phyloP scores from a whole-genome alignment of 2,797 vertebrate species.

The Sibirionetta formosa region DNA sequence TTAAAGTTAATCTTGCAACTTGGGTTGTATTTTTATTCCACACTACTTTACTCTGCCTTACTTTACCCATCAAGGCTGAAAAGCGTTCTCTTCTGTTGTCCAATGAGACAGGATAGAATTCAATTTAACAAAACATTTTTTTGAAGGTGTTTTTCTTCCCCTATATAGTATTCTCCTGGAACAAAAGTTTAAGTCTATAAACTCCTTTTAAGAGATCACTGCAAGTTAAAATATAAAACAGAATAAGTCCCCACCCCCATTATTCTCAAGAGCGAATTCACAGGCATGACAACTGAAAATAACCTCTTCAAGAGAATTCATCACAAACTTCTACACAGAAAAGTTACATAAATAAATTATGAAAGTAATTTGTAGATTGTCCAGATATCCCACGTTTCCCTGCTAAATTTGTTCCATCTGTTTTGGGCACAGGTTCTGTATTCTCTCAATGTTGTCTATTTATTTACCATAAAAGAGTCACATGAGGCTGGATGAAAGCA shows the following conservation, averaged over 20 bases:
- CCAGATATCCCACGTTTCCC: background rate
- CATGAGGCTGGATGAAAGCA: background rate
- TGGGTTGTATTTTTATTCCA: background rate
- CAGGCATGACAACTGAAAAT: background rate
- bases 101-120: background rate
- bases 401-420: background rate
- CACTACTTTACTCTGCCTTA: background rate
- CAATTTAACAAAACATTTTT: background rate
- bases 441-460: background rate
- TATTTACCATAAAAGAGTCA: background rate
- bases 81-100: background rate
- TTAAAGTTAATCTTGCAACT: background rate
- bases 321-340: background rate
- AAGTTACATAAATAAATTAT: background rate
- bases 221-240: background rate
- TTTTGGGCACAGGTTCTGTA: background rate
- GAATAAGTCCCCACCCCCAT: background rate
- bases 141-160: background rate
- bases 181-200: background rate
- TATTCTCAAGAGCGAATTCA: slow-evolving; percentile 29
- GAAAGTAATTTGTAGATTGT: background rate
- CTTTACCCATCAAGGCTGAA: background rate
- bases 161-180: background rate
- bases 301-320: background rate
- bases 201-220: background rate